Base-by-base conservation (phyloP, 1,140 invertebrate genomes). In the Bombus sylvicola region DNA sequence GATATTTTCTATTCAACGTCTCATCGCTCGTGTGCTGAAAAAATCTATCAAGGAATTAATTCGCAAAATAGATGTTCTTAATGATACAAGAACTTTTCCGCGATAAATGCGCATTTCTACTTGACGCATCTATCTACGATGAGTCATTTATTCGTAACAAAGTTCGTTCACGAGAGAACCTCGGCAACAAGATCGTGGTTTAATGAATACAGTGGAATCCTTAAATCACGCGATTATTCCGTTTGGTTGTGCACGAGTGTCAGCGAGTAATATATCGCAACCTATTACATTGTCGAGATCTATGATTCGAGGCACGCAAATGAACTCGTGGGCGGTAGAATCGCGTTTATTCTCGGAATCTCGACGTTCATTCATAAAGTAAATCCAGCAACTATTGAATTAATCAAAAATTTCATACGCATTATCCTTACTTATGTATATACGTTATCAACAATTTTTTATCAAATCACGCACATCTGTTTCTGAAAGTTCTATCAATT, bases 261-360 rank as follows among this genome's bases (percentile, higher is more conserved):
- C 39, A 43, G 39, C 34, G 13, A 39, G n/a, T n/a, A 37, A 59
- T 78, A 66, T 78, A 78, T 78, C 76, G 57, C n/a, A 22, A 5
- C 10, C 73, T 12, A 57, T 71, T 37, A 57, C 43, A 15, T 59
- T 41, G 66, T 71, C 66, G 25, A n/a, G 78, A 81, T 71, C 34
- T 31, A n/a, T 47, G 34, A 71, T n/a, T 15, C 1, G 34, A n/a
- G 15, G 57, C 39, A 41, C 28, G 37, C 8, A 53, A 59, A 41
- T 62, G 22, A 28, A 73, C 15, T 8, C 5, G 8, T 15, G 15
- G 3, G 13, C 15, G 34, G 31, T 28, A 10, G 37, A 41, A 41
- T 25, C 25, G 34, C 10, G n/a, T 59, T 41, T 53, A 37, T 47
- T 37, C 41, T n/a, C 8, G 22, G 25, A 15, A 31, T 25, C 13